A percentile compares a stretch with the other conserved stretches of the same genome.
Evolutionary conservation across 1,140 invertebrate genomes (phyloP).

Genomic region (Maconellicoccus hirsutus): DNA sequence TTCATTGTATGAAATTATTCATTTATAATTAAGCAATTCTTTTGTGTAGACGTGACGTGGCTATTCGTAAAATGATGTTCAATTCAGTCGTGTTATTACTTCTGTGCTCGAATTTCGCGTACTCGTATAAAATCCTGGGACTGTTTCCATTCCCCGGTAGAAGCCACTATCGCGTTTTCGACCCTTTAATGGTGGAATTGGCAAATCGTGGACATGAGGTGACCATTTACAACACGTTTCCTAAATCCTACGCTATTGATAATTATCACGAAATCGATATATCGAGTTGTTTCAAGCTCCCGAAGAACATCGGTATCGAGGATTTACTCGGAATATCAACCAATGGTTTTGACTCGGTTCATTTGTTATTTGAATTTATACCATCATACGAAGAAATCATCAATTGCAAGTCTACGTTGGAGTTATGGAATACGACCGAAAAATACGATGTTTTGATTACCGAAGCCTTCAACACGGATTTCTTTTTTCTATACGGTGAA

Average conservation of each 20-base stretch:
- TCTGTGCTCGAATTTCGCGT: not conserved
- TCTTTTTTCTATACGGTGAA: conserved; percentile 32
- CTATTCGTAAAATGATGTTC: too few relatives aligned
- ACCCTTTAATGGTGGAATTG: conserved; percentile 28
- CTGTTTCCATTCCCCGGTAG: conserved; percentile 27
- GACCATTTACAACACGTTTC: conserved; percentile 20
- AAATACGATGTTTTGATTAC: conserved; percentile 33
- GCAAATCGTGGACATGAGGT: conserved; percentile 32
- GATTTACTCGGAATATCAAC: not conserved
- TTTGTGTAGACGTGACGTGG: too few relatives aligned
- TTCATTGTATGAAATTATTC: too few relatives aligned
- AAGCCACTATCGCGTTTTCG: conserved; percentile 28
- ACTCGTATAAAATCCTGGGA: conserved; percentile 25
- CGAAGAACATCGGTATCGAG: not conserved
- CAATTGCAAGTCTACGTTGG: not conserved
- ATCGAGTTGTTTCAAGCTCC: not conserved
- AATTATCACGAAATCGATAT: not conserved
- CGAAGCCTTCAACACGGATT: conserved; percentile 31
- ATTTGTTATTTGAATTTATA: not conserved
- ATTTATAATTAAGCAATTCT: too few relatives aligned
- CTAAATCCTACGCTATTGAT: not conserved
- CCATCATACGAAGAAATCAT: not conserved
- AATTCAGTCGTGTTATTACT: not conserved
- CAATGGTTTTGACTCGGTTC: not conserved
- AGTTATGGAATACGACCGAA: conserved; percentile 26